These are phyloP conservation scores for Noctuana brunneofusca DNA, from an alignment of 2,888 invertebrate species.

Conservation along the genomic window DNA sequence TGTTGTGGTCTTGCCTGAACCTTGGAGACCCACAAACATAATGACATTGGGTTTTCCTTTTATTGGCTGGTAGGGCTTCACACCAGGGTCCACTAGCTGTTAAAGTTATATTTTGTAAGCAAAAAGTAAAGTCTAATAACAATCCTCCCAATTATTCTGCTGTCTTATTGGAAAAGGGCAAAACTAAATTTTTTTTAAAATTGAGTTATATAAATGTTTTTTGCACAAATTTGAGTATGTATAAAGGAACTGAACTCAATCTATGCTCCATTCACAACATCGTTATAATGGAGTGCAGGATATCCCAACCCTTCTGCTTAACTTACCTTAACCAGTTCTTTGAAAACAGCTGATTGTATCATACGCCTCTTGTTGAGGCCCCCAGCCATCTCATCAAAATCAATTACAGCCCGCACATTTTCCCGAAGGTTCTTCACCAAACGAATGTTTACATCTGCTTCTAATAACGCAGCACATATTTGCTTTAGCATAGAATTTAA, in stretches of 20 bases:
- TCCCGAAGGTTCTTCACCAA: slow-evolving; percentile 97
- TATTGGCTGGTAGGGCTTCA: slow-evolving; percentile 96
- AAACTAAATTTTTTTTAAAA: too few relatives aligned
- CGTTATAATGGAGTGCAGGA: too few relatives aligned
- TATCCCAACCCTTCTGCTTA: background rate
- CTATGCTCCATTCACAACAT: too few relatives aligned
- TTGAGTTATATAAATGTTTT: too few relatives aligned
- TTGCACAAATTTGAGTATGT: too few relatives aligned
- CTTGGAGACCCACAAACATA: slow-evolving; percentile 99
- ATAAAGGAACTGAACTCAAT: too few relatives aligned
- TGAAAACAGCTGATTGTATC: slow-evolving; percentile 99
- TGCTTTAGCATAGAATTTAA: slow-evolving; percentile 99
- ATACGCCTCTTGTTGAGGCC: slow-evolving; percentile 98
- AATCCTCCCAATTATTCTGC: too few relatives aligned
- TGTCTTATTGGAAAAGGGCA: too few relatives aligned
- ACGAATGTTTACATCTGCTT: slow-evolving; percentile 98
- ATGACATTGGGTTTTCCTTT: slow-evolving; percentile 98
- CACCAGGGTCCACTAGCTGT: slow-evolving; percentile 97
- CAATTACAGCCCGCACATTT: slow-evolving; percentile 98
- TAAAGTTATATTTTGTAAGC: slow-evolving; percentile 28
- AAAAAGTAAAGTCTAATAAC: background rate
- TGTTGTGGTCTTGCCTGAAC: slow-evolving; percentile 99
- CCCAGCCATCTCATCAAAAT: slow-evolving; percentile 99
- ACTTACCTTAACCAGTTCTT: slow-evolving; percentile 96
- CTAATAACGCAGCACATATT: slow-evolving; percentile 97